phyloP scores from a whole-genome alignment of 2,113 vertebrate species.

The Corydoras maculifer region DNA sequence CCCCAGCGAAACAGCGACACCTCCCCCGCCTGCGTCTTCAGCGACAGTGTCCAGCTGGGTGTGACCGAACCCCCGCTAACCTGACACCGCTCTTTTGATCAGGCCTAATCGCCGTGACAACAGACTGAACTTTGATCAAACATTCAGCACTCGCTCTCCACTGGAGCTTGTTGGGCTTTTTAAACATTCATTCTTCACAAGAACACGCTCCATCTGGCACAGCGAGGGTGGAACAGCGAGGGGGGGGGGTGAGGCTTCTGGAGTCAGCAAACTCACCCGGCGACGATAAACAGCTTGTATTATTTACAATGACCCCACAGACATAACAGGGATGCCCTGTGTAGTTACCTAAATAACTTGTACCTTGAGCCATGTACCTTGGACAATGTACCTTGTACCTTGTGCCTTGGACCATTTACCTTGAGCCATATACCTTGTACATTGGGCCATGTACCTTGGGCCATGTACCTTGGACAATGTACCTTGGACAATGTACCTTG shows the following conservation, averaged over 20 bases:
- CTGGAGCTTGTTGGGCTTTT: conserved; percentile 28
- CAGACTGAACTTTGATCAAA: conserved; percentile 44
- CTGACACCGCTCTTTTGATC: conserved; percentile 21
- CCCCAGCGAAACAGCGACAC: not conserved
- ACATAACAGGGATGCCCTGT: not conserved
- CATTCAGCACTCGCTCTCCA: conserved; percentile 17
- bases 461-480: no score
- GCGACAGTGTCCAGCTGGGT: not conserved
- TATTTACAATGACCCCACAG: not conserved
- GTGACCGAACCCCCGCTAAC: conserved; percentile 2
- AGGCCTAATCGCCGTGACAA: conserved; percentile 39
- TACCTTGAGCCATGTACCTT: no score
- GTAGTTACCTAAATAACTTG: not conserved
- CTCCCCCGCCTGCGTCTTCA: conserved; percentile 9
- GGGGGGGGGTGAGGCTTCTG: conserved; percentile 6
- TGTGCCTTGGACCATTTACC: no score
- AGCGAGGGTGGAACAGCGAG: conserved; percentile 31
- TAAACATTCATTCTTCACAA: conserved; percentile 37
- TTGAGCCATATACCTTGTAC: no score
- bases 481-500: no score
- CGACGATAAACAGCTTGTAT: not conserved
- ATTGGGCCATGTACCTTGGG: no score
- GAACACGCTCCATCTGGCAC: conserved; percentile 37
- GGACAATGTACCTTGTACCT: no score
- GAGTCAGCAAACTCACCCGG: not conserved